These are phyloP conservation scores for Atherinosoma microstoma DNA, from an alignment of 2,797 vertebrate genomes.

Conservation along the genomic window DNA sequence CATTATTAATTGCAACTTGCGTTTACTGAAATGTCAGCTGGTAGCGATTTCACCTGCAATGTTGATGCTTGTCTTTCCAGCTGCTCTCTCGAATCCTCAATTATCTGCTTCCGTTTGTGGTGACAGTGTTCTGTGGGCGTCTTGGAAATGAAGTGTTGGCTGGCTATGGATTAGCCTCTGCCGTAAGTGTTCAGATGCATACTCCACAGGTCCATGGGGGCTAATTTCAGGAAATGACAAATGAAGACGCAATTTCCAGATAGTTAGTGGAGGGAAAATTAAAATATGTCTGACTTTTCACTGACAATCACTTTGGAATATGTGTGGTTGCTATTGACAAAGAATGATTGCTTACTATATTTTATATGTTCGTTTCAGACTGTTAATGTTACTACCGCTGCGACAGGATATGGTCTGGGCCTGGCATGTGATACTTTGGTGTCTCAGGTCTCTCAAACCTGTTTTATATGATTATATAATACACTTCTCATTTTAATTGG, in stretches of 20 bases:
- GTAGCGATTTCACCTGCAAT: not conserved
- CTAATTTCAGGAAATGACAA: not conserved
- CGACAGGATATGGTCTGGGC: slow-evolving; percentile 87
- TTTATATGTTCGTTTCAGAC: slow-evolving; percentile 78
- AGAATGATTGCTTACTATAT: not conserved
- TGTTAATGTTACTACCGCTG: slow-evolving; percentile 88
- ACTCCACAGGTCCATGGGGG: not conserved
- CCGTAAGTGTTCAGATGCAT: slow-evolving; percentile 68
- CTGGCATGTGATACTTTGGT: slow-evolving; percentile 90
- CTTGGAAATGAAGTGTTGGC: slow-evolving; percentile 82
- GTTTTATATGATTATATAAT: slow-evolving; percentile 2
- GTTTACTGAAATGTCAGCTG: slow-evolving; percentile 21
- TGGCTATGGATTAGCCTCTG: slow-evolving; percentile 80
- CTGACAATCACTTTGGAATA: not conserved
- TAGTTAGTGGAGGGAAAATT: not conserved
- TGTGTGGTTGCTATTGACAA: not conserved
- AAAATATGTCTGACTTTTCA: slow-evolving; percentile 3
- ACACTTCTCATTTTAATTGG: not conserved
- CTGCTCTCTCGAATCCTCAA: slow-evolving; percentile 77
- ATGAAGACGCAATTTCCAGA: slow-evolving; percentile 1
- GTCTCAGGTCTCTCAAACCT: slow-evolving; percentile 61
- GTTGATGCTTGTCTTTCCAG: slow-evolving; percentile 63
- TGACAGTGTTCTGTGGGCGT: slow-evolving; percentile 83
- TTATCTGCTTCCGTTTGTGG: slow-evolving; percentile 79
- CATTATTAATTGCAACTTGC: slow-evolving; percentile 2